These are phyloP conservation scores for Coregonus sp. DNA, from an alignment of 2,797 vertebrate genomes.

Conservation along the genomic window DNA sequence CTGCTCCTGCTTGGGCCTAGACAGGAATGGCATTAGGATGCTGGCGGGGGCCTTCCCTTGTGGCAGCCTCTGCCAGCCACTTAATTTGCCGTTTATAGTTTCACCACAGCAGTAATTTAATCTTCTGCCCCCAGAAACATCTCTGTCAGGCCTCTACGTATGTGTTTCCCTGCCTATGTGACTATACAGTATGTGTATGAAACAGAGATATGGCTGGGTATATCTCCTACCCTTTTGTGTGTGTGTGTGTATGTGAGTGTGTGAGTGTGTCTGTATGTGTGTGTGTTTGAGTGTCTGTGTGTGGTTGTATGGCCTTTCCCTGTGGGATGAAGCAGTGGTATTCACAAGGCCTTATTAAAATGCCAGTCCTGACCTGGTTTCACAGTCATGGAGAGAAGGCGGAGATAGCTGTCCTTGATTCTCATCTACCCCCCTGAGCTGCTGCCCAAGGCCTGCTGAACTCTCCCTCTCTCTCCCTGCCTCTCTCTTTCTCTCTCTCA, in stretches of 20 bases:
- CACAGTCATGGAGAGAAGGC: constrained; percentile 13
- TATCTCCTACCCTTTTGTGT: background rate
- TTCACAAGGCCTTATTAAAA: constrained; percentile 78
- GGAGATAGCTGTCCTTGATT: constrained; percentile 15
- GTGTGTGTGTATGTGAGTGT: background rate
- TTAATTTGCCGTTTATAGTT: constrained; percentile 68
- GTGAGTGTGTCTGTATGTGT: background rate
- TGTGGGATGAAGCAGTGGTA: constrained; percentile 76
- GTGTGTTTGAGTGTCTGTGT: constrained; percentile 11
- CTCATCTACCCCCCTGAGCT: background rate
- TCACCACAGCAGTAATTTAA: constrained; percentile 54
- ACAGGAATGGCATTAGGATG: constrained; percentile 58
- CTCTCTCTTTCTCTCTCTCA: background rate
- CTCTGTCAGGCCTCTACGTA: constrained; percentile 26
- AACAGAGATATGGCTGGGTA: background rate
- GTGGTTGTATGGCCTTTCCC: constrained; percentile 18
- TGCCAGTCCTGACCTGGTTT: constrained; percentile 68
- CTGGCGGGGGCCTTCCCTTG: constrained; percentile 37
- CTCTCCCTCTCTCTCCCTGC: background rate
- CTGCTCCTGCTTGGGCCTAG: constrained; percentile 29
- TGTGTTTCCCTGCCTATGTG: background rate
- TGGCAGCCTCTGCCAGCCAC: constrained; percentile 52
- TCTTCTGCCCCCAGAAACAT: constrained; percentile 39
- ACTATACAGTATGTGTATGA: background rate
- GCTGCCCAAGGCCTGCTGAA: constrained; percentile 6